phyloP scores from a whole-genome alignment of 2,888 invertebrate genomes.

The Leptopilina myrica region DNA sequence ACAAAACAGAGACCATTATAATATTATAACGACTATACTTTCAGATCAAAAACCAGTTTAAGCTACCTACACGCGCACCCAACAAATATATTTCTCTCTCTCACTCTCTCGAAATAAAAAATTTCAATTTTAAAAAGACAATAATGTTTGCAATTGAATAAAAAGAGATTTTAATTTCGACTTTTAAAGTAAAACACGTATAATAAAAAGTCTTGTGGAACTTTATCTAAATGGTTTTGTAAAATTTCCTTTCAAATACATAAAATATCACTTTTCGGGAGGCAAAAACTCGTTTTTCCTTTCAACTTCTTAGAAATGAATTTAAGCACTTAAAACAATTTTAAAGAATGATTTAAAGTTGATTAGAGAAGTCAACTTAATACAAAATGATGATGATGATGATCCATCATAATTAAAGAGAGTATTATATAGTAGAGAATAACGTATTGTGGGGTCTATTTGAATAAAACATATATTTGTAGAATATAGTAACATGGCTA shows the following conservation, averaged over 20 bases:
- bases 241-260: neutral
- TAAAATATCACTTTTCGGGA: neutral
- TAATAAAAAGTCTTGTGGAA: neutral
- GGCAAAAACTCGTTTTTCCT: neutral
- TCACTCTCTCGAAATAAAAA: conserved; percentile 17
- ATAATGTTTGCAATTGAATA: neutral
- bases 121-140: neutral
- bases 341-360: neutral
- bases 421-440: conserved; percentile 23
- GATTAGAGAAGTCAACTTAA: neutral
- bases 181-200: neutral
- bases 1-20: conserved; percentile 20
- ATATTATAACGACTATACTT: conserved; percentile 41
- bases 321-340: neutral
- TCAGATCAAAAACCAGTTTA: conserved; percentile 51
- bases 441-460: conserved; percentile 50
- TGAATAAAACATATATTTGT: conserved; percentile 54
- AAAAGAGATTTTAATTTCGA: neutral
- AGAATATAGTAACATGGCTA: conserved; percentile 56
- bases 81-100: conserved; percentile 42
- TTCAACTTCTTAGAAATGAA: neutral
- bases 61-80: conserved; percentile 47
- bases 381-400: neutral
- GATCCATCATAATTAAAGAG: conserved; percentile 44
- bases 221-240: neutral